These are phyloP conservation scores for Lasioglossum lativentre DNA, from an alignment of 2,888 invertebrate genomes.

Conservation along the genomic window DNA sequence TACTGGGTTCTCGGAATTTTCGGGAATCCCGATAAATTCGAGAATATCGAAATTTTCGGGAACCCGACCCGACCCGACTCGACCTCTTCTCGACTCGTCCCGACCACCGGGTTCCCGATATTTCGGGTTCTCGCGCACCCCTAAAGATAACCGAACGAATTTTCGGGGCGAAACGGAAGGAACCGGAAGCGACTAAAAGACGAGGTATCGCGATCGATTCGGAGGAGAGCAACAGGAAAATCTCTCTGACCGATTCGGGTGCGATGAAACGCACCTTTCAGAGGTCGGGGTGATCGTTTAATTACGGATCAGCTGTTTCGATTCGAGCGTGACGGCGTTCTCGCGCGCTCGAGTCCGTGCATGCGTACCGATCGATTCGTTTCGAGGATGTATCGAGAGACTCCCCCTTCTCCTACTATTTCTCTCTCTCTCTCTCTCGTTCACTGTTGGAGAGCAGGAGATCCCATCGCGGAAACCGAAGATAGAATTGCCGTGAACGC, in stretches of 20 bases:
- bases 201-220: neutral
- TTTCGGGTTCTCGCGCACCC: too few species aligned
- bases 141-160: too few species aligned
- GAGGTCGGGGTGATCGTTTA: constrained; percentile 39
- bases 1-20: too few species aligned
- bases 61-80: too few species aligned
- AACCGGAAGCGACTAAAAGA: too few species aligned
- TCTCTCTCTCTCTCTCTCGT: neutral
- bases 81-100: too few species aligned
- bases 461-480: constrained; percentile 46
- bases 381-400: constrained; percentile 53
- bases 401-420: neutral
- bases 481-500: constrained; percentile 67
- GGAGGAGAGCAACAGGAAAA: neutral
- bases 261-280: constrained; percentile 48
- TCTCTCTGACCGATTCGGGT: constrained; percentile 13
- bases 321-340: constrained; percentile 43
- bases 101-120: too few species aligned
- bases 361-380: constrained; percentile 70
- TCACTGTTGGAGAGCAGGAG: constrained; percentile 22
- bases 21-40: too few species aligned
- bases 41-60: too few species aligned
- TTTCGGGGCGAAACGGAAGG: too few species aligned
- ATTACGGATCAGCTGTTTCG: constrained; percentile 69
- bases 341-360: constrained; percentile 37